Percentiles rank a stretch among this genome's conserved stretches.
These are phyloP conservation scores for Hirudinaria manillensis DNA, from an alignment of 2,888 invertebrate genomes.

Conservation along the genomic window DNA sequence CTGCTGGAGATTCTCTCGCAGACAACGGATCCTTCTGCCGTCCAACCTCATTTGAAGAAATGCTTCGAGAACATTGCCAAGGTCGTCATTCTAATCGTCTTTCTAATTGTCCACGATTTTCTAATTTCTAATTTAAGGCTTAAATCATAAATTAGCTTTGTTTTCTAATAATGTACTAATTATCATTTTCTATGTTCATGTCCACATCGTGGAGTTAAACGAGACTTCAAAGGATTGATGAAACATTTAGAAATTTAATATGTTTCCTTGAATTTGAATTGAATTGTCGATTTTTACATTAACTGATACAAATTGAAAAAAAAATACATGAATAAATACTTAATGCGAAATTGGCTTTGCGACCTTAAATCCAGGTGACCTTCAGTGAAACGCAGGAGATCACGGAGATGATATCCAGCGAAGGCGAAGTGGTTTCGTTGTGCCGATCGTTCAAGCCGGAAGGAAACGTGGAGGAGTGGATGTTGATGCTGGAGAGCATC, in stretches of 20 bases:
- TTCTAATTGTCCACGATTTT: background rate
- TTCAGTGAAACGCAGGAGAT: slow-evolving; percentile 68
- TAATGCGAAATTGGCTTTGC: background rate
- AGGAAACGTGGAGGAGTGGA: slow-evolving; percentile 72
- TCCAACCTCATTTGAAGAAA: slow-evolving; percentile 66
- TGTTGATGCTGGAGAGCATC: slow-evolving; percentile 64
- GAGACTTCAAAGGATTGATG: too few species aligned
- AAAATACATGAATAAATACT: background rate
- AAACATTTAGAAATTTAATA: too few species aligned
- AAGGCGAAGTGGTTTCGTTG: slow-evolving; percentile 68
- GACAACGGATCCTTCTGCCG: slow-evolving; percentile 56
- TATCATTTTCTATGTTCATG: background rate
- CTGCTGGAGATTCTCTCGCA: slow-evolving; percentile 55
- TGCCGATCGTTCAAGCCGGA: slow-evolving; percentile 65
- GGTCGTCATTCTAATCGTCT: slow-evolving; percentile 50
- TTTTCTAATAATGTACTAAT: background rate
- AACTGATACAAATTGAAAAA: background rate
- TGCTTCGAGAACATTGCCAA: slow-evolving; percentile 73
- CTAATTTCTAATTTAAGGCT: background rate
- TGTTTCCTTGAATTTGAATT: background rate
- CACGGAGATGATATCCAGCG: slow-evolving; percentile 70
- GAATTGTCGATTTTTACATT: background rate
- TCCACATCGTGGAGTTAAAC: too few species aligned
- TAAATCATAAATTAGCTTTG: background rate
- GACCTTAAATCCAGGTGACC: slow-evolving; percentile 44